Evolutionary conservation across 2,113 vertebrate species (phyloP).

Genomic region (Quiscalus mexicanus): DNA sequence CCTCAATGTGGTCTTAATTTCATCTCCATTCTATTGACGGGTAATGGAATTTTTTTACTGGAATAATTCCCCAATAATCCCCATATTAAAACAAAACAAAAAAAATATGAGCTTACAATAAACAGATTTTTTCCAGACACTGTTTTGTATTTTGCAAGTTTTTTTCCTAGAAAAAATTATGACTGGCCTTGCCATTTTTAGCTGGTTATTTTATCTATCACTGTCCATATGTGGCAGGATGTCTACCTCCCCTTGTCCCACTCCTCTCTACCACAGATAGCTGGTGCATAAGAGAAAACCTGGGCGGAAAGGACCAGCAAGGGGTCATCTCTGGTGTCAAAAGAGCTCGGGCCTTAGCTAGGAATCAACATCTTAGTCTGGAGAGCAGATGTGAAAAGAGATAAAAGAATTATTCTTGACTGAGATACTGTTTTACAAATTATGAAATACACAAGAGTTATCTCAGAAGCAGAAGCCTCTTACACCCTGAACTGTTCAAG

Average conservation of each 20-base stretch:
- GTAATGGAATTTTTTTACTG: background rate
- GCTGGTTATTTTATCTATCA: background rate
- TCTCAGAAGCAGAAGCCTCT: background rate
- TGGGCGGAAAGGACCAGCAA: accelerated
- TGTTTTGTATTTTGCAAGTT: background rate
- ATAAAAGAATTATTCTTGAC: background rate
- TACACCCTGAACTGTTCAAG: background rate
- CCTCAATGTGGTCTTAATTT: background rate
- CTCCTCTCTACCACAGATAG: no score
- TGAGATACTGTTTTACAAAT: background rate
- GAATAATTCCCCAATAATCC: background rate
- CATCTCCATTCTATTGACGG: background rate
- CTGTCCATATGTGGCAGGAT: background rate
- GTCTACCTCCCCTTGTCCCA: accelerated
- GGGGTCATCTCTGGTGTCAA: background rate
- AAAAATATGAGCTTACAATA: background rate
- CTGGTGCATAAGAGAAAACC: background rate
- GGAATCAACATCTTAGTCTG: background rate
- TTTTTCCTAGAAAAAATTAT: background rate
- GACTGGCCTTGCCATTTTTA: background rate
- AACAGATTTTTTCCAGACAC: background rate
- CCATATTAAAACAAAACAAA: accelerated
- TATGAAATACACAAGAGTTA: no score
- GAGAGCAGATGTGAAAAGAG: background rate
- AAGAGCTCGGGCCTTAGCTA: background rate